These are phyloP conservation scores for Neosilurus mollespiculum DNA, from an alignment of 2,797 vertebrate genomes.

Conservation along the genomic window DNA sequence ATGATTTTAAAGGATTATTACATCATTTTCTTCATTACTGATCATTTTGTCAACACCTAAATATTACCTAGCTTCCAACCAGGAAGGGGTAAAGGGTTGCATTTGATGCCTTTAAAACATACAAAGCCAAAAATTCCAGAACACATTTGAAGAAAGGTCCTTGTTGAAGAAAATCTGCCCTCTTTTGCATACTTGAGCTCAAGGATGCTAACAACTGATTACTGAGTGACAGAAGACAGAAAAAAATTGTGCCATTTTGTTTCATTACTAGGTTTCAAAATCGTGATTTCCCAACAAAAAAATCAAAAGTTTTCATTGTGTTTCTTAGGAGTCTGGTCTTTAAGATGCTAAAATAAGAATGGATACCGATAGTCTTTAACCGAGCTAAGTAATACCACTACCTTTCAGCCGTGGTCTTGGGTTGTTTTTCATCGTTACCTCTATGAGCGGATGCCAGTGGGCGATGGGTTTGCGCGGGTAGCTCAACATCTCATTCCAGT, in stretches of 20 bases:
- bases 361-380: background rate
- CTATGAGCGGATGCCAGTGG: conserved; percentile 92
- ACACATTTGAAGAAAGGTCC: background rate
- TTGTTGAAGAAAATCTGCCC: background rate
- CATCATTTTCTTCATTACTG: background rate
- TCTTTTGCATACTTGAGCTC: background rate
- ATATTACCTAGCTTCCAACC: background rate
- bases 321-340: background rate
- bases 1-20: background rate
- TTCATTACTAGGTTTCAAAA: background rate
- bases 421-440: conserved; percentile 75
- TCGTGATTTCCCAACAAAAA: background rate
- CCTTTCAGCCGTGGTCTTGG: background rate
- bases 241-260: background rate
- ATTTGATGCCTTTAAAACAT: background rate
- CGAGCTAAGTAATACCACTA: background rate
- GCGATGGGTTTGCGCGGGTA: conserved; percentile 97
- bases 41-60: background rate
- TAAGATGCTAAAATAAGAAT: too few relatives aligned
- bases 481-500: conserved; percentile 96
- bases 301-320: background rate
- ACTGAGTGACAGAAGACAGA: background rate
- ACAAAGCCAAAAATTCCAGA: too few relatives aligned
- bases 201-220: background rate
- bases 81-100: background rate